Conservation (phyloP, 1,140 invertebrate species). For the Aphelinus certus region DNA sequence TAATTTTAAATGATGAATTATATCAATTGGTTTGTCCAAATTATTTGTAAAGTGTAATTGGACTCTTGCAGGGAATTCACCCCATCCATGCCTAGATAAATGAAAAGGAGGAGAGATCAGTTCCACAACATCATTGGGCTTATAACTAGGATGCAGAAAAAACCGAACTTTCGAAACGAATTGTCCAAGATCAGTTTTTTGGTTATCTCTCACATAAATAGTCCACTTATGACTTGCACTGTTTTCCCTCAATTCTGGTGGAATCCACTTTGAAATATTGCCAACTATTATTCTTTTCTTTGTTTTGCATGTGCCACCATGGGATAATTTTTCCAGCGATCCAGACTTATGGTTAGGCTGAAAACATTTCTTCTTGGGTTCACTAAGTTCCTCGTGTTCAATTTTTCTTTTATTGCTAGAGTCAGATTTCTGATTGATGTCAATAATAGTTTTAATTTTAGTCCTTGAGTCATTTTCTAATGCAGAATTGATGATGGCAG, state of each 20-base stretch:
- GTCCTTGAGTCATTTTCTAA: constrained; percentile 24
- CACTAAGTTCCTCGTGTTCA: constrained; percentile 2
- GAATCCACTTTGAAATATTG: constrained; percentile 87
- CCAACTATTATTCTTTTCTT: constrained; percentile 73
- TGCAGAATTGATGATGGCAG: constrained; percentile 68
- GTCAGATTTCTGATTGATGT: constrained; percentile 15
- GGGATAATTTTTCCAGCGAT: constrained; percentile 55
- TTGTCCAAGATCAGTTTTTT: constrained; percentile 70
- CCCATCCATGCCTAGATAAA: constrained; percentile 86
- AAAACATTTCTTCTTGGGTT: constrained; percentile 20
- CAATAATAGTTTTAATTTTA: constrained; percentile 21
- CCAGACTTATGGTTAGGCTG: constrained; percentile 28
- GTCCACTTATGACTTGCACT: constrained; percentile 90
- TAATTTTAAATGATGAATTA: constrained; percentile 84
- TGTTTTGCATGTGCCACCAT: constrained; percentile 53
- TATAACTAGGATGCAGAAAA: constrained; percentile 86
- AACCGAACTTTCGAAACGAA: constrained; percentile 82
- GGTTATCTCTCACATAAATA: constrained; percentile 81
- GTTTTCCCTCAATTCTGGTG: constrained; percentile 71
- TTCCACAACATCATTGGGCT: constrained; percentile 87
- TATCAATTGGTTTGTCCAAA: constrained; percentile 80
- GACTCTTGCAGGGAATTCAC: constrained; percentile 86
- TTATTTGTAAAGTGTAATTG: constrained; percentile 81
- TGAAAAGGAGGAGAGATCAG: constrained; percentile 82
- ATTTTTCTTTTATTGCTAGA: constrained; percentile 17